A percentile compares a stretch with the other conserved stretches of the same genome.
Conservation (phyloP, 2,888 invertebrate species). For the Silvanus unidentatus region DNA sequence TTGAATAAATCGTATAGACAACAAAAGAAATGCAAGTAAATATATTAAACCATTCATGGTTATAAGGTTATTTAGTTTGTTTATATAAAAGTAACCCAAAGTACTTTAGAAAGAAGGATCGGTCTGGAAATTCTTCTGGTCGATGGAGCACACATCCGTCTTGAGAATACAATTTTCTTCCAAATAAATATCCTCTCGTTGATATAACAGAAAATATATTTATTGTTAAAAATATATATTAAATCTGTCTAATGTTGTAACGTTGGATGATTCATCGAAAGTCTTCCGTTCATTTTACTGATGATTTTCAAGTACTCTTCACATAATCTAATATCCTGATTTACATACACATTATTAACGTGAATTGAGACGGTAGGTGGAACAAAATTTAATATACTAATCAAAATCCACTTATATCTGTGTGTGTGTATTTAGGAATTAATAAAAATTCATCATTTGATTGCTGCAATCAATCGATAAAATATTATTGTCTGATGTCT, state of each 20-base stretch:
- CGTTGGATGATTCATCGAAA: background rate
- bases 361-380: background rate
- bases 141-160: constrained; percentile 35
- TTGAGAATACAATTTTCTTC: constrained; percentile 12
- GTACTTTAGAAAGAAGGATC: constrained; percentile 21
- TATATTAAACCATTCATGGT: constrained; percentile 22
- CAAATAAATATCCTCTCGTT: too few species aligned
- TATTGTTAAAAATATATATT: background rate
- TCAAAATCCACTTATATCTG: background rate
- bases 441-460: too few species aligned
- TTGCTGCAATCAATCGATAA: too few species aligned
- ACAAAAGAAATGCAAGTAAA: constrained; percentile 21
- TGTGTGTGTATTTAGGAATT: too few species aligned
- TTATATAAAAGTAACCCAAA: constrained; percentile 28
- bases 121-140: constrained; percentile 28
- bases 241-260: background rate
- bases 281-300: background rate
- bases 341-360: constrained; percentile 8
- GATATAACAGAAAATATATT: too few species aligned
- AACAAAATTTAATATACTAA: background rate
- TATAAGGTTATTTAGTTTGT: constrained; percentile 22
- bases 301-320: constrained; percentile 19
- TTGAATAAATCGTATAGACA: constrained; percentile 13
- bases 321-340: constrained; percentile 27
- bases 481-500: too few species aligned